Evolutionary conservation across 2,797 vertebrate genomes (phyloP).

Genomic region (Gastrophryne carolinensis): DNA sequence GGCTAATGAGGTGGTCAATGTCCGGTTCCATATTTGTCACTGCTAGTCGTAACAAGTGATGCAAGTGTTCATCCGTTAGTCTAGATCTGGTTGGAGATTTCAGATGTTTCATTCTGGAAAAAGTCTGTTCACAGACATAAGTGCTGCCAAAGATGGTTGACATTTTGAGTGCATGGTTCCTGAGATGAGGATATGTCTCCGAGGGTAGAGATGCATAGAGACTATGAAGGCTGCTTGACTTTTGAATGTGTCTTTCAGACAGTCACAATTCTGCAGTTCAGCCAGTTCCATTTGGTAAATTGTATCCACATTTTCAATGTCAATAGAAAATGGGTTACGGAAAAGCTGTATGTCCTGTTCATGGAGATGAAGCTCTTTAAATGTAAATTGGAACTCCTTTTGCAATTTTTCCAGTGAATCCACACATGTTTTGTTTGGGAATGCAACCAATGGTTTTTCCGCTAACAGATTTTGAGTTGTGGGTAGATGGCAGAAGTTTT

Average conservation of each 20-base stretch:
- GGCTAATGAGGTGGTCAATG: slow-evolving; percentile 18
- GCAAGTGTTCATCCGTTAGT: slow-evolving; percentile 19
- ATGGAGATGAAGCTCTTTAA: slow-evolving; percentile 29
- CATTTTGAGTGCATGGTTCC: neutral
- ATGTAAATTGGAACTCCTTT: too few relatives aligned
- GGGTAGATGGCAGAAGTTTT: too few relatives aligned
- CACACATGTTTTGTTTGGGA: slow-evolving; percentile 33
- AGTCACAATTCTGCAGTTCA: slow-evolving; percentile 20
- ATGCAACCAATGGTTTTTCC: slow-evolving; percentile 13
- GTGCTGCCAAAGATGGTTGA: neutral
- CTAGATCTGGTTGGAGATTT: slow-evolving; percentile 26
- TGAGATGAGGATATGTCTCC: neutral
- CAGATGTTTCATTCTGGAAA: slow-evolving; percentile 19
- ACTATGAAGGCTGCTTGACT: neutral
- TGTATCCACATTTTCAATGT: slow-evolving; percentile 15
- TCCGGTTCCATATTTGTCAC: slow-evolving; percentile 23
- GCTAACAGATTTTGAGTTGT: too few relatives aligned
- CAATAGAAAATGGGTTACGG: neutral
- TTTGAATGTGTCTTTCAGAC: slow-evolving; percentile 13
- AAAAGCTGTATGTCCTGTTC: slow-evolving; percentile 10
- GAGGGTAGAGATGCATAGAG: neutral
- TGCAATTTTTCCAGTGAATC: slow-evolving; percentile 34
- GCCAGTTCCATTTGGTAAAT: slow-evolving; percentile 21
- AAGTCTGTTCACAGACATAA: slow-evolving; percentile 22
- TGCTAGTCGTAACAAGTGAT: slow-evolving; percentile 22